Conservation (phyloP, 2,888 invertebrate species). For the Bembecia ichneumoniformis region DNA sequence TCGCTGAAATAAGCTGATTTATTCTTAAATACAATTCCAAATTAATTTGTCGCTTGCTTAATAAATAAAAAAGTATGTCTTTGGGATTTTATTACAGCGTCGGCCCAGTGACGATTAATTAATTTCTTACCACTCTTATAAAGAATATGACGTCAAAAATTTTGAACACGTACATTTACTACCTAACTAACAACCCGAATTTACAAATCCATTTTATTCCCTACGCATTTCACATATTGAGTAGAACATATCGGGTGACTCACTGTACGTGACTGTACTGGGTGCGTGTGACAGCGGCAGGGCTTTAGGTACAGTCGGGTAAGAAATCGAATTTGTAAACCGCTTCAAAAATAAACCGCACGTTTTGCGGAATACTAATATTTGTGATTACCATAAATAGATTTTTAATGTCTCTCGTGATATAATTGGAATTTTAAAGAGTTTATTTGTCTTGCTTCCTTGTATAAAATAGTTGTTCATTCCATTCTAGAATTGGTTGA, state of each 20-base stretch:
- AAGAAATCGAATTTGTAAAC: constrained; percentile 35
- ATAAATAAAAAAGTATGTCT: too few relatives aligned
- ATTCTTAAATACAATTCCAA: too few relatives aligned
- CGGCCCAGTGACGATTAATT: too few relatives aligned
- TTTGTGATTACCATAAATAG: background rate
- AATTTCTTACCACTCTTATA: too few relatives aligned
- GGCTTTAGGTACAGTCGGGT: constrained; percentile 38
- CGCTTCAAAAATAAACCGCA: constrained; percentile 33
- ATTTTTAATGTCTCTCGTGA: background rate
- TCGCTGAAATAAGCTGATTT: too few relatives aligned
- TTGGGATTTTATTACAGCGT: too few relatives aligned
- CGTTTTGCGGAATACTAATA: constrained; percentile 36
- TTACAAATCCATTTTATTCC: constrained; percentile 4
- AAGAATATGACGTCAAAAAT: constrained; percentile 3
- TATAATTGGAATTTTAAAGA: background rate
- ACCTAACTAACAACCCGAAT: constrained; percentile 5
- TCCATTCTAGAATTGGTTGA: too few relatives aligned
- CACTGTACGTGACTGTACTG: constrained; percentile 51
- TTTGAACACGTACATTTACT: constrained; percentile 2
- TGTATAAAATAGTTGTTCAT: too few relatives aligned
- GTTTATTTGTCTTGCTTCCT: too few relatives aligned
- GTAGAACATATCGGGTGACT: constrained; percentile 21
- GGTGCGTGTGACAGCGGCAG: constrained; percentile 42
- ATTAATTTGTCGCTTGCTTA: too few relatives aligned
- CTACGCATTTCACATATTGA: constrained; percentile 9